phyloP scores from a whole-genome alignment of 1,140 invertebrate species.

The Anthonomus grandis region DNA sequence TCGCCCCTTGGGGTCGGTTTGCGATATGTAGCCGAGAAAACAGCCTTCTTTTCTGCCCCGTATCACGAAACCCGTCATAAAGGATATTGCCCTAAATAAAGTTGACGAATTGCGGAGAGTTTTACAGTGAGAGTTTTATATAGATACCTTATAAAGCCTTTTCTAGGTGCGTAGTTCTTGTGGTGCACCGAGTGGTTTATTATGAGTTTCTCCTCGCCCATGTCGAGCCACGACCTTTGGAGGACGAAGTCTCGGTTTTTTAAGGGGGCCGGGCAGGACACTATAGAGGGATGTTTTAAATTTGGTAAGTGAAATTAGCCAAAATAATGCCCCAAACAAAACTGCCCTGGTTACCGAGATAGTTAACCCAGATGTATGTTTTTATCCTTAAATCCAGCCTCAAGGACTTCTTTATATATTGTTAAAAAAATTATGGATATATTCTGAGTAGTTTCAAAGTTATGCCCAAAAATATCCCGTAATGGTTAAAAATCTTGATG shows the following conservation, averaged over 20 bases:
- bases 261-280: constrained; percentile 81
- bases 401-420: no score
- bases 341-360: no score
- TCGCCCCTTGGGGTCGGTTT: constrained; percentile 84
- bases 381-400: no score
- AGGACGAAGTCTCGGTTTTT: constrained; percentile 89
- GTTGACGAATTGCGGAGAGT: no score
- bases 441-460: no score
- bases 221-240: constrained; percentile 86
- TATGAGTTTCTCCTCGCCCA: constrained; percentile 80
- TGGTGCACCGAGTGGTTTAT: constrained; percentile 89
- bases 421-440: no score
- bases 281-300: constrained; percentile 50
- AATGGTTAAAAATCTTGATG: no score
- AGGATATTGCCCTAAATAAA: constrained; percentile 57
- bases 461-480: no score
- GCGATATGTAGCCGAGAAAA: constrained; percentile 79
- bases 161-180: constrained; percentile 75
- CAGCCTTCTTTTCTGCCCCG: constrained; percentile 56
- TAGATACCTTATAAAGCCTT: constrained; percentile 70
- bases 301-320: no score
- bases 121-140: background rate
- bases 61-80: constrained; percentile 65
- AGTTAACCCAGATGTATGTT: no score
- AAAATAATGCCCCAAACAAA: no score